Conservation (phyloP, 2,113 vertebrate species). For the Ciconia maguari region DNA sequence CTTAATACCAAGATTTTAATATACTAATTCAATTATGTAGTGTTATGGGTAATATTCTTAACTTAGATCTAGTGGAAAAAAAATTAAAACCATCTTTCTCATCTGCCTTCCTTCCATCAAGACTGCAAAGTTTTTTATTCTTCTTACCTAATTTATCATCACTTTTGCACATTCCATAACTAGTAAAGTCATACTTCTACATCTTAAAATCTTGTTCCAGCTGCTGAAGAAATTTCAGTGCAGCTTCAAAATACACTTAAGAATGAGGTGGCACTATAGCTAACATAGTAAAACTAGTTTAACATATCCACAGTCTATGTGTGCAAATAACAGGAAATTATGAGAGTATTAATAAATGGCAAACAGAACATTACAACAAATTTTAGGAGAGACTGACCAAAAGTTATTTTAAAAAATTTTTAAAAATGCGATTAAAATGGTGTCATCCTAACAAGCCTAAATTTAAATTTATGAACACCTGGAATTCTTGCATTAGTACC, state of each 20-base stretch:
- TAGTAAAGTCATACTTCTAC: background rate
- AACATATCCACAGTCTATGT: background rate
- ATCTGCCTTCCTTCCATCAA: background rate
- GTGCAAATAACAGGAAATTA: background rate
- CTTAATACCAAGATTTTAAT: conserved; percentile 28
- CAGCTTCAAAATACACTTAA: background rate
- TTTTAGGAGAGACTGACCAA: background rate
- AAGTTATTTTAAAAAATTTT: background rate
- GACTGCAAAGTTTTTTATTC: background rate
- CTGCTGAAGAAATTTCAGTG: background rate
- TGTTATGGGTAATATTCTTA: conserved; percentile 27
- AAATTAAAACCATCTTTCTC: background rate
- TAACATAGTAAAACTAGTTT: background rate
- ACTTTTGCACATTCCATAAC: background rate
- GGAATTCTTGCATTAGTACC: background rate
- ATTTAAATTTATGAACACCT: background rate
- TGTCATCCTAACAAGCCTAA: background rate
- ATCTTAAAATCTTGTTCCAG: background rate
- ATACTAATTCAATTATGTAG: conserved; percentile 32
- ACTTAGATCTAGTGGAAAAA: background rate
- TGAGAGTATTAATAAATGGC: background rate
- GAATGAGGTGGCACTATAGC: background rate
- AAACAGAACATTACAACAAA: background rate
- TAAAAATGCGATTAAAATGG: background rate
- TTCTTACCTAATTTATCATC: background rate